phyloP scores from a whole-genome alignment of 2,888 invertebrate genomes.

The Urechis unicinctus region DNA sequence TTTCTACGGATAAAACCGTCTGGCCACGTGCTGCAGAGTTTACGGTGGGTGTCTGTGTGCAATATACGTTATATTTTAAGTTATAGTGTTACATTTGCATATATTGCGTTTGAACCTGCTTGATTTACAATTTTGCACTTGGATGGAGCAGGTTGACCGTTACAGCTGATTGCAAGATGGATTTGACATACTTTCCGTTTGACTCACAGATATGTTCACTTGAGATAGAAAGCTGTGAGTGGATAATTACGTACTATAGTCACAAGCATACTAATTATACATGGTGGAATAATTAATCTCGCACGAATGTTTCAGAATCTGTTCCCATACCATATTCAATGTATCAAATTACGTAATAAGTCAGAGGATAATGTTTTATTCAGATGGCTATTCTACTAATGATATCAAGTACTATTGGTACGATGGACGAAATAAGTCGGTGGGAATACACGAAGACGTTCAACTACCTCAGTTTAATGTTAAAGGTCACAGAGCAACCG shows the following conservation, averaged over 20 bases:
- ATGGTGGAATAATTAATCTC: not conserved
- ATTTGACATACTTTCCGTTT: constrained; percentile 32
- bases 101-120: not conserved
- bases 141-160: constrained; percentile 25
- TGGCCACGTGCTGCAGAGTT: constrained; percentile 24
- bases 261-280: not conserved
- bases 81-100: not conserved
- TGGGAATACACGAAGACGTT: constrained; percentile 26
- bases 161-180: constrained; percentile 30
- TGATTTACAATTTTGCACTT: not conserved
- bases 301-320: too few species aligned
- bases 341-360: not conserved
- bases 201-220: constrained; percentile 31
- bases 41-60: constrained; percentile 18
- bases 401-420: constrained; percentile 48
- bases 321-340: not conserved
- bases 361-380: not conserved
- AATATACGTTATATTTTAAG: not conserved
- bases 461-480: constrained; percentile 48
- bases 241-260: not conserved
- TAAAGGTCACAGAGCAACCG: constrained; percentile 33
- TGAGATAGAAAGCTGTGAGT: constrained; percentile 35
- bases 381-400: constrained; percentile 42
- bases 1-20: constrained; percentile 26
- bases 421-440: constrained; percentile 18